Evolutionary conservation across 2,888 invertebrate species (phyloP).

Genomic region (Pheosia tremula): DNA sequence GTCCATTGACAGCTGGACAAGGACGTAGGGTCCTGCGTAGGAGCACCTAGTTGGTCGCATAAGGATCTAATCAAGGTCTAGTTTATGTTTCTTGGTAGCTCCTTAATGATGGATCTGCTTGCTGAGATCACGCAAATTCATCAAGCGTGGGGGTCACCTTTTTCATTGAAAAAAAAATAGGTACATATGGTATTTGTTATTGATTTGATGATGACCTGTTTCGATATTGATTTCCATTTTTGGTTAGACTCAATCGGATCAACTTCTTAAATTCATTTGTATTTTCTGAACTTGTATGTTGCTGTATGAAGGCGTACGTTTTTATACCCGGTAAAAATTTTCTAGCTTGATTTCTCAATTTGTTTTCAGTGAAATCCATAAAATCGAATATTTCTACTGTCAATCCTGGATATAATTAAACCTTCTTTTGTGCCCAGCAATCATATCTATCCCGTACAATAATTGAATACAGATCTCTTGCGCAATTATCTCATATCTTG

Average conservation of each 20-base stretch:
- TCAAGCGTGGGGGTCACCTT: conserved; percentile 41
- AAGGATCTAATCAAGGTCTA: conserved; percentile 59
- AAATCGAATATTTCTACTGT: too few species aligned
- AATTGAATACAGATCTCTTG: too few species aligned
- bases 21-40: conserved; percentile 56
- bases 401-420: too few species aligned
- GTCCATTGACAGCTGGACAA: conserved; percentile 36
- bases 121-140: conserved; percentile 45
- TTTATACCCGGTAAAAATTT: too few species aligned
- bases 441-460: too few species aligned
- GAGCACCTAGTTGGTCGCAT: conserved; percentile 52
- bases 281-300: too few species aligned
- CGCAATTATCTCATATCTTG: too few species aligned
- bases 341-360: too few species aligned
- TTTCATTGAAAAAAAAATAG: conserved; percentile 25
- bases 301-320: too few species aligned
- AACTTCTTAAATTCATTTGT: too few species aligned
- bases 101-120: conserved; percentile 37
- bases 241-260: background rate
- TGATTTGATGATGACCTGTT: background rate
- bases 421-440: too few species aligned
- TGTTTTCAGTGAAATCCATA: too few species aligned
- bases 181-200: conserved; percentile 16
- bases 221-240: background rate
- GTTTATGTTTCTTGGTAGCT: conserved; percentile 37